Evolutionary conservation across 2,888 invertebrate species (phyloP).

Genomic region (Cacoxenus indagator): DNA sequence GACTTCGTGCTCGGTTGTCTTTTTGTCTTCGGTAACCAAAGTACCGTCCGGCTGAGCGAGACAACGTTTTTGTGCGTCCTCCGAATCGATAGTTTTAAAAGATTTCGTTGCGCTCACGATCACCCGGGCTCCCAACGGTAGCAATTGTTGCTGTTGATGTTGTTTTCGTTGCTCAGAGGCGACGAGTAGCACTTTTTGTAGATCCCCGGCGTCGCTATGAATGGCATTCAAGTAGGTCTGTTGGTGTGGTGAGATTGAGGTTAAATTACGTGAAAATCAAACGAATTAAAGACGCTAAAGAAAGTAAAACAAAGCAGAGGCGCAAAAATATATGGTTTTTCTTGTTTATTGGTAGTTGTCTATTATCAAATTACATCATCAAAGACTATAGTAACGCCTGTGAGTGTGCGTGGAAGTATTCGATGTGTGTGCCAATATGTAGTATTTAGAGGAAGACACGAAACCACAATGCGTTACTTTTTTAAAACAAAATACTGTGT

Average conservation of each 20-base stretch:
- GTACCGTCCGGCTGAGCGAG: constrained; percentile 86
- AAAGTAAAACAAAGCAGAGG: too few species aligned
- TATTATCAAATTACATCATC: constrained; percentile 42
- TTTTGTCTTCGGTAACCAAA: constrained; percentile 86
- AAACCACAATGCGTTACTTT: constrained; percentile 45
- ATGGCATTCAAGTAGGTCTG: constrained; percentile 85
- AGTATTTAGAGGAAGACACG: constrained; percentile 67
- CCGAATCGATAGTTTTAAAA: constrained; percentile 87
- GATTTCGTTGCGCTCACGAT: constrained; percentile 83
- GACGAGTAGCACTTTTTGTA: constrained; percentile 78
- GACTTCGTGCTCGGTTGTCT: constrained; percentile 87
- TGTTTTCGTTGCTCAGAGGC: too few species aligned
- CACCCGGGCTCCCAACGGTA: constrained; percentile 79
- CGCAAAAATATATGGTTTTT: constrained; percentile 29
- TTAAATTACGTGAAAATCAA: constrained; percentile 34
- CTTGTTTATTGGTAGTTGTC: not conserved
- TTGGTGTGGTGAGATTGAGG: constrained; percentile 35
- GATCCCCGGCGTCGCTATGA: constrained; percentile 76
- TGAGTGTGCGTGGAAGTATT: constrained; percentile 32
- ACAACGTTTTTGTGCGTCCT: constrained; percentile 84
- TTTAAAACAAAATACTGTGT: constrained; percentile 19
- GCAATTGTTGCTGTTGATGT: constrained; percentile 72
- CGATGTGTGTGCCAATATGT: constrained; percentile 31
- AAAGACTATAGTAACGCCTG: constrained; percentile 27
- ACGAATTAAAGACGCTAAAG: not conserved